Conservation (phyloP, 2,888 invertebrate species). For the Blastobasis adustella region DNA sequence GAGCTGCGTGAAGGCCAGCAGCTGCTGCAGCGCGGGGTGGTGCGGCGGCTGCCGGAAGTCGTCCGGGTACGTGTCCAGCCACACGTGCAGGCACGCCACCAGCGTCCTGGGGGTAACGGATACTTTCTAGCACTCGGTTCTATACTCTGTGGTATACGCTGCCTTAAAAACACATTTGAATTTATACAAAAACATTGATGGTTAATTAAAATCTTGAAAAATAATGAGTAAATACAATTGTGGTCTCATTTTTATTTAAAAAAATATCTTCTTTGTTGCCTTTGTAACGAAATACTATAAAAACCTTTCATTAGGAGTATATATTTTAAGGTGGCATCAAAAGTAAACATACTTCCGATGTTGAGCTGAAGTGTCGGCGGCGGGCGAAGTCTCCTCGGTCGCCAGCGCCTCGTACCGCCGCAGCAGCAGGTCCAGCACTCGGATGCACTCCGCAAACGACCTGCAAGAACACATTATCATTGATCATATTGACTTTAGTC, state of each 20-base stretch:
- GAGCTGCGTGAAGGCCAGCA: slow-evolving; percentile 89
- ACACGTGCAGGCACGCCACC: slow-evolving; percentile 93
- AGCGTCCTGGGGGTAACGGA: slow-evolving; percentile 78
- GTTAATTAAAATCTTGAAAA: too few relatives aligned
- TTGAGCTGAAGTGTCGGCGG: slow-evolving; percentile 77
- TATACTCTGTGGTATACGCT: too few relatives aligned
- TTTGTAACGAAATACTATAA: too few relatives aligned
- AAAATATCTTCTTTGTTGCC: too few relatives aligned
- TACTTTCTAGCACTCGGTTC: too few relatives aligned
- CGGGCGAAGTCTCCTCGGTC: slow-evolving; percentile 69
- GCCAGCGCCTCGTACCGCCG: slow-evolving; percentile 84
- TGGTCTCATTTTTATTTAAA: too few relatives aligned
- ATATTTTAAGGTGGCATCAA: too few relatives aligned
- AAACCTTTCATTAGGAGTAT: too few relatives aligned
- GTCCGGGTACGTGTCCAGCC: slow-evolving; percentile 98
- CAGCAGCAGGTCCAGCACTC: slow-evolving; percentile 88
- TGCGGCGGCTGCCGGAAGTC: slow-evolving; percentile 90
- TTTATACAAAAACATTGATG: too few relatives aligned
- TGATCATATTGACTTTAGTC: background rate
- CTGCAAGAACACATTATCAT: slow-evolving; percentile 30
- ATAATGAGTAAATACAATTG: too few relatives aligned
- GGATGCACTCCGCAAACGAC: slow-evolving; percentile 88
- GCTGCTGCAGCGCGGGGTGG: slow-evolving; percentile 85
- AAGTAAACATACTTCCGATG: slow-evolving; percentile 77
- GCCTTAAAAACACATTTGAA: too few relatives aligned